Conservation (phyloP, 2,888 invertebrate species). For the Acleris cristana region DNA sequence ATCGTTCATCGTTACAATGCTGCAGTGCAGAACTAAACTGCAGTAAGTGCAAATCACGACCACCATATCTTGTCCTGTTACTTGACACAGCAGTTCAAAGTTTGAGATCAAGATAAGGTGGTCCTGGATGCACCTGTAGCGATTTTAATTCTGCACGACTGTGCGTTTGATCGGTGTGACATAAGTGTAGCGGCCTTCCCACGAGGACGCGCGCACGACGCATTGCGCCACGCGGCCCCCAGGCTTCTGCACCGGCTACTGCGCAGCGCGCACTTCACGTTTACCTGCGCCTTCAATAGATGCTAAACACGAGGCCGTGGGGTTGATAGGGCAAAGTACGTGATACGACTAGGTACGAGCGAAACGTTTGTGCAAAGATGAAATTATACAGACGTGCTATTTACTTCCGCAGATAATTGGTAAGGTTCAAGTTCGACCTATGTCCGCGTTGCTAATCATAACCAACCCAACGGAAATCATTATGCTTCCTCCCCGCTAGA, state of each 20-base stretch:
- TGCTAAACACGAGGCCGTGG: constrained; percentile 25
- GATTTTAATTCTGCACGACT: no score
- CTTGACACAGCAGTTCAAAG: no score
- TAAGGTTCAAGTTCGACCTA: constrained; percentile 7
- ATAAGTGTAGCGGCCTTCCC: constrained; percentile 47
- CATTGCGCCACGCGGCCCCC: constrained; percentile 55
- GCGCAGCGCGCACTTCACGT: constrained; percentile 35
- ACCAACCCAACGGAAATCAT: constrained; percentile 5
- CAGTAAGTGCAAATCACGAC: no score
- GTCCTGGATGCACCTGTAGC: no score
- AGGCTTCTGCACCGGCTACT: constrained; percentile 44
- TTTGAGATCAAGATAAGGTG: no score
- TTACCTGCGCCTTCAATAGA: constrained; percentile 23
- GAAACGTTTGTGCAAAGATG: constrained; percentile 9
- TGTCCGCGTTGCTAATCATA: constrained; percentile 22
- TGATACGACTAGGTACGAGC: constrained; percentile 14
- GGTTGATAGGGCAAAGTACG: constrained; percentile 31
- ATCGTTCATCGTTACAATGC: no score
- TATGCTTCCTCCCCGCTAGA: constrained; percentile 9
- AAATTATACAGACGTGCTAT: not conserved
- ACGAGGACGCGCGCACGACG: constrained; percentile 54
- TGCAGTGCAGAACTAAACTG: no score
- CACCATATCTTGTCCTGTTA: no score
- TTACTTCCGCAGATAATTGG: constrained; percentile 17
- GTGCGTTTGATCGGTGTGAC: constrained; percentile 6